These are phyloP conservation scores for Folsomia candida DNA, from an alignment of 2,888 invertebrate genomes.

Conservation along the genomic window DNA sequence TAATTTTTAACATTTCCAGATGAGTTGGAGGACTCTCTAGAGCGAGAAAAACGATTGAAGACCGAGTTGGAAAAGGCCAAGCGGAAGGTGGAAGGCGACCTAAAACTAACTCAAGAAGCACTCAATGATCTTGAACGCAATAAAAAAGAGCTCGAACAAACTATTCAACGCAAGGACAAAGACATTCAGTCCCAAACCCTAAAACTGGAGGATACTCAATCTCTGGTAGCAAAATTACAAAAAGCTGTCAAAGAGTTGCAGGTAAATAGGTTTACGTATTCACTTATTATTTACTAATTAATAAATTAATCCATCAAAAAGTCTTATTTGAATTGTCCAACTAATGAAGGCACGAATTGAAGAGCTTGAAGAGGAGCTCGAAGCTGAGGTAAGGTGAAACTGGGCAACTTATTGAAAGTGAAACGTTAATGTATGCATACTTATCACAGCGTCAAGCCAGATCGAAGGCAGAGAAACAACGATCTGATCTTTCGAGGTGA, in stretches of 20 bases:
- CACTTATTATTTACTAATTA: too few species aligned
- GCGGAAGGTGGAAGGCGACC: slow-evolving; percentile 60
- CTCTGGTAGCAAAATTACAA: background rate
- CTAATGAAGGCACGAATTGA: background rate
- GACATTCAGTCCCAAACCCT: slow-evolving; percentile 56
- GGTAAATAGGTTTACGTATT: too few species aligned
- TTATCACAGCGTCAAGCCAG: background rate
- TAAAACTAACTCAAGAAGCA: slow-evolving; percentile 57
- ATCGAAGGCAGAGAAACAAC: slow-evolving; percentile 85
- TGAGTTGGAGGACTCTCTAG: background rate
- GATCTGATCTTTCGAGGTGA: slow-evolving; percentile 91
- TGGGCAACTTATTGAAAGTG: too few species aligned
- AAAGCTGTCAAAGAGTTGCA: slow-evolving; percentile 36
- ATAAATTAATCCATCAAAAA: too few species aligned
- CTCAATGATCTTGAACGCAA: slow-evolving; percentile 55
- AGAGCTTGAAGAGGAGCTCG: background rate
- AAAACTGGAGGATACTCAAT: slow-evolving; percentile 53
- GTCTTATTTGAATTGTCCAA: too few species aligned
- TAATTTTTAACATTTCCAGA: too few species aligned
- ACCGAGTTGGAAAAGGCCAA: slow-evolving; percentile 59
- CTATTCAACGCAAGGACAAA: slow-evolving; percentile 57
- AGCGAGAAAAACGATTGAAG: background rate
- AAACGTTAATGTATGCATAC: too few species aligned
- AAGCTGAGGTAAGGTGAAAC: too few species aligned
- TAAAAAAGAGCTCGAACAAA: slow-evolving; percentile 55